Evolutionary conservation across 1,140 invertebrate genomes (phyloP), one percentile per base, ranked within the genome.

Genomic region (Drosophila azteca): DNA sequence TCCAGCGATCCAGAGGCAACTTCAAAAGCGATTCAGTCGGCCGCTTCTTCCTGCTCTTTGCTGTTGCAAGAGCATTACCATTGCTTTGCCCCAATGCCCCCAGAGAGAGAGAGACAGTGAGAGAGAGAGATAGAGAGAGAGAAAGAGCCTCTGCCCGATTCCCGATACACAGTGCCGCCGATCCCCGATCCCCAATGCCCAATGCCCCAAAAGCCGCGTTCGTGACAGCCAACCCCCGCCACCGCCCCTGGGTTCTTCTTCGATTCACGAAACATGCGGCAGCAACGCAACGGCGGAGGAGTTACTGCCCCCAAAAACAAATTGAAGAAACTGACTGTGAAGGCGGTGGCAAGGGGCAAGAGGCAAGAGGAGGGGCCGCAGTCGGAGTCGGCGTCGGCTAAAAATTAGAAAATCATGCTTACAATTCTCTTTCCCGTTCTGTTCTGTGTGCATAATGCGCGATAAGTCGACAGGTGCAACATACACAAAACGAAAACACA

Each of bases 11-110:
- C 49, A 50, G 46, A 44, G 52, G 70, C 72, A 66, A 82, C 81
- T 85, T 85, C 65, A 82, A 85, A 83, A 84, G 65, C 81, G 82
- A 85, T 78, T 64, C 82, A 85, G 82, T 87, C 77, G 82, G 83
- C 62, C 79, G 82, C 63, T 76, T 87, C 82, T 87, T 87, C 82
- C 82, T 88, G 78, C 78, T 75, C 61, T 70, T 39, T 66, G 35
- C 35, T 13, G 35, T 39, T 39, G 35, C 35, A 39, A 39, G 7
- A 39, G 35, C 80, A 60, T 60, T 57, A 64, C 35, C 80, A 60
- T 60, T 57, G 67, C 35, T 3, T 79, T 84, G 68, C 63, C 61
- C 61, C 71, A 48, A 71, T 78, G 79, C 53, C 61, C 49, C 44
- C 29, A 46, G 29, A 31, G 29, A 31, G 6, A 39, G 8, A 35